Evolutionary conservation across 2,113 vertebrate genomes (phyloP).

Genomic region (Urocynchramus pylzowi): DNA sequence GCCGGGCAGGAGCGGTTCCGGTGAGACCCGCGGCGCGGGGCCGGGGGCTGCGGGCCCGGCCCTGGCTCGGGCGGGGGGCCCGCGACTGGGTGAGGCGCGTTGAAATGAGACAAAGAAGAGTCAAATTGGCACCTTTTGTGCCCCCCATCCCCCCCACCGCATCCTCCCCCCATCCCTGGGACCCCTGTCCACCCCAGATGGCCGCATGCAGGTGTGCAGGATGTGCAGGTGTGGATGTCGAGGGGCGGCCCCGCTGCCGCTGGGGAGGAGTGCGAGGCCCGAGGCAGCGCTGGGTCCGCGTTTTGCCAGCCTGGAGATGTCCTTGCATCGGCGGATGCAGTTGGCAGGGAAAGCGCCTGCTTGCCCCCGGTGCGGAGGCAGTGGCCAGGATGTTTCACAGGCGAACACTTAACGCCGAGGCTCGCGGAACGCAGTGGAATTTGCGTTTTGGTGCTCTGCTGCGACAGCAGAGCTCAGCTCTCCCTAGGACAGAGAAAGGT

Average conservation of each 20-base stretch:
- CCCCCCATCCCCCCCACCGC: not conserved
- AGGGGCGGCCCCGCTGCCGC: not conserved
- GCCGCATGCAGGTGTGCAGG: not conserved
- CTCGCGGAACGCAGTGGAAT: not conserved
- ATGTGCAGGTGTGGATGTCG: not conserved
- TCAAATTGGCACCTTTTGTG: not conserved
- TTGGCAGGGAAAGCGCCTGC: not conserved
- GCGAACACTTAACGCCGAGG: not conserved
- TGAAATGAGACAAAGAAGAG: not conserved
- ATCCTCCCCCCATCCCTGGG: not conserved
- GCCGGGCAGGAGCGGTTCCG: slow-evolving; percentile 82
- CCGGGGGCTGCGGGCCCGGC: slow-evolving; percentile 79
- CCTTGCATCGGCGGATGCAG: not conserved
- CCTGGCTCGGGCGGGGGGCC: slow-evolving; percentile 55
- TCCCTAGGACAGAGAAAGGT: not conserved
- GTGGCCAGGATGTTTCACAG: not conserved
- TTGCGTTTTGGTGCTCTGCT: not conserved
- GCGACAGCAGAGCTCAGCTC: not conserved
- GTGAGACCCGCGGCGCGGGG: not conserved
- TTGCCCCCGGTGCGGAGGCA: not conserved
- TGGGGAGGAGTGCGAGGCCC: not conserved
- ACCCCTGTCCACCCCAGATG: not conserved
- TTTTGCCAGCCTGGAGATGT: not conserved
- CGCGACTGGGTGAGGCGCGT: not conserved
- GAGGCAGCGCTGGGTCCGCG: not conserved